A percentile compares a stretch with the other conserved stretches of the same genome.
Evolutionary conservation across 2,797 vertebrate genomes (phyloP).

Genomic region (Xenops minutus): DNA sequence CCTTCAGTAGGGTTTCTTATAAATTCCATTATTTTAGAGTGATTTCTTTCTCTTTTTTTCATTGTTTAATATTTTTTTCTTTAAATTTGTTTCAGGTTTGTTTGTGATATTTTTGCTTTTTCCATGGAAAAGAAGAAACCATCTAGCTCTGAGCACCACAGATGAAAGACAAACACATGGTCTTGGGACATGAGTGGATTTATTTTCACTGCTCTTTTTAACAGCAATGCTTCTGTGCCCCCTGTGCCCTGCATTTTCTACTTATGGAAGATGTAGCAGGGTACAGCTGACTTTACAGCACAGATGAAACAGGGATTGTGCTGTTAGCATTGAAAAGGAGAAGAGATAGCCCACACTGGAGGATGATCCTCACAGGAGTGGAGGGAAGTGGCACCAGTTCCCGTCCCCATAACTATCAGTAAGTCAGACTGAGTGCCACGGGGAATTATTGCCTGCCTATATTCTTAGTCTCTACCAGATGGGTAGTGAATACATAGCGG

Average conservation of each 20-base stretch:
- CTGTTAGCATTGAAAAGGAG: neutral
- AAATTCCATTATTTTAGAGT: neutral
- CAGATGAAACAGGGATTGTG: neutral
- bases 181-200: rapidly evolving
- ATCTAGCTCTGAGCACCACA: rapidly evolving
- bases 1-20: neutral
- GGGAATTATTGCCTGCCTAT: neutral
- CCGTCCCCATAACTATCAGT: neutral
- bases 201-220: neutral
- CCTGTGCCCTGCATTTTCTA: neutral
- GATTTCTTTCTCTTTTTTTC: neutral
- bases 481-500: rapidly evolving
- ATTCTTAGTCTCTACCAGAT: neutral
- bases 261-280: neutral
- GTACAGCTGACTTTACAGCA: neutral
- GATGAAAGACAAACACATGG: neutral
- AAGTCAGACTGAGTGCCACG: neutral
- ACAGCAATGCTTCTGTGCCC: neutral
- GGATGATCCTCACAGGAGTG: neutral
- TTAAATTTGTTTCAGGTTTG: neutral
- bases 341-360: neutral
- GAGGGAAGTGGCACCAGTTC: neutral
- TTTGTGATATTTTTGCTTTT: neutral
- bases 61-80: neutral
- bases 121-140: neutral